Evolutionary conservation across 2,113 vertebrate genomes (phyloP), one percentile per base, ranked within the genome.

Genomic region (Myrmophylax atrothorax): DNA sequence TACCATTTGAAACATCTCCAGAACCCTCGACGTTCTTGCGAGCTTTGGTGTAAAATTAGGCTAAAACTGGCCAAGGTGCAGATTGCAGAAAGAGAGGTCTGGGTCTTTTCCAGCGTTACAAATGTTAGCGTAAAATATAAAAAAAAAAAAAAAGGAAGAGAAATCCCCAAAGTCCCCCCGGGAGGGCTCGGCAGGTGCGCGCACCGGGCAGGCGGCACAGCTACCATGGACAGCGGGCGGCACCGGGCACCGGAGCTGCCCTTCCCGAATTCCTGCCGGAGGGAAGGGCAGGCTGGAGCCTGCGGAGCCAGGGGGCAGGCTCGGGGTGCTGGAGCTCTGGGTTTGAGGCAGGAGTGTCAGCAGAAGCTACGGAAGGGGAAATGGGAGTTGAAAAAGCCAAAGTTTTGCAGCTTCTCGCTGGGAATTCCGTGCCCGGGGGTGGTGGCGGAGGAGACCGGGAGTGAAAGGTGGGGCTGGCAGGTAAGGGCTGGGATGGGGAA

Each of bases 191-290:
- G 55, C 5, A 6, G 60, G 38, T 5, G 40, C 53, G 2, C 20
- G 11, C 72, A 3, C 22, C 9, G 13, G 37, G 28, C 24, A 6
- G 10, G 33, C 11, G 10, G 33, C 6, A 1, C 7, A 20, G 60
- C 90, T 95, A 96, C 93, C 96, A 93, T 94, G 94, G 94, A 93
- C 95, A 96, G 96, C 91, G 83, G 64, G 87, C 87, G 31, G 72
- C 24, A 8, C 24, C 29, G 35, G 40, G 12, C 3, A 3, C 37
- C 23, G 1, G 28, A 1, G 66, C 37, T 2, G 28, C 23, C 9
- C 64, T 16, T 56, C 7, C 31, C 75, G 0, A 22, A n/a, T 79
- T 40, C 7, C 1, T 0, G 40, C 5, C 4, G 1, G 18, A 4
- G 78, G 23, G 72, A 35, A 14, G 28, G 2, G 67, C 50, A 14